Conservation (phyloP, 2,888 invertebrate genomes). For the Aphidius colemani region DNA sequence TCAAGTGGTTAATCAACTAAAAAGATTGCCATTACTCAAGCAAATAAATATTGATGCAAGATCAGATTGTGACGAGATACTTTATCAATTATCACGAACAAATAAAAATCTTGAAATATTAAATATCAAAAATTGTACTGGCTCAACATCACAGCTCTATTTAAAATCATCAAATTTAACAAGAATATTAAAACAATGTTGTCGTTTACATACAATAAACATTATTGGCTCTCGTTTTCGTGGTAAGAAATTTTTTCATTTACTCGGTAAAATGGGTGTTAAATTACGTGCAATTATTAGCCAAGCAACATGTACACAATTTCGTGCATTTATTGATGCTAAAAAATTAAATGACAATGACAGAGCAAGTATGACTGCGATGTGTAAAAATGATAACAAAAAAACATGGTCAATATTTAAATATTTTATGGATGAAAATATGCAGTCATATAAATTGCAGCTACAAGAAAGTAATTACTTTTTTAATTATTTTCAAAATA, state of each 20-base stretch:
- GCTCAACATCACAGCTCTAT: conserved; percentile 41
- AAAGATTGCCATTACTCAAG: conserved; percentile 45
- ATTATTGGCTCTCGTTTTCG: conserved; percentile 43
- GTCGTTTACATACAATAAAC: conserved; percentile 45
- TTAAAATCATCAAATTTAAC: conserved; percentile 42
- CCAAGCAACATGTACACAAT: conserved; percentile 40
- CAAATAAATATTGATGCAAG: conserved; percentile 40
- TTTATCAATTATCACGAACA: conserved; percentile 46
- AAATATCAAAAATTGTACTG: conserved; percentile 41
- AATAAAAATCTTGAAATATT: conserved; percentile 47
- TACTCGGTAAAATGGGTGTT: conserved; percentile 42
- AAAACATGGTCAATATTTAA: conserved; percentile 42
- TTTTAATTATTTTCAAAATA: too few species aligned
- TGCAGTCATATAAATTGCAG: too few species aligned
- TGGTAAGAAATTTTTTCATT: conserved; percentile 46
- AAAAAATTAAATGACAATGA: conserved; percentile 38
- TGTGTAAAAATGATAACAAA: neutral
- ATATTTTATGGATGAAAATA: conserved; percentile 36
- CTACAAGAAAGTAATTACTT: too few species aligned
- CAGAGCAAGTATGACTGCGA: conserved; percentile 32
- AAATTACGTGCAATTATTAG: conserved; percentile 36
- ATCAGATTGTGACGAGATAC: conserved; percentile 45
- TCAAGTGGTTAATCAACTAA: conserved; percentile 44
- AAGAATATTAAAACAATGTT: conserved; percentile 47
- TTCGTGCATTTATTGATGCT: conserved; percentile 42